Evolutionary conservation across 2,113 vertebrate genomes (phyloP).

Genomic region (Ameiurus melas): DNA sequence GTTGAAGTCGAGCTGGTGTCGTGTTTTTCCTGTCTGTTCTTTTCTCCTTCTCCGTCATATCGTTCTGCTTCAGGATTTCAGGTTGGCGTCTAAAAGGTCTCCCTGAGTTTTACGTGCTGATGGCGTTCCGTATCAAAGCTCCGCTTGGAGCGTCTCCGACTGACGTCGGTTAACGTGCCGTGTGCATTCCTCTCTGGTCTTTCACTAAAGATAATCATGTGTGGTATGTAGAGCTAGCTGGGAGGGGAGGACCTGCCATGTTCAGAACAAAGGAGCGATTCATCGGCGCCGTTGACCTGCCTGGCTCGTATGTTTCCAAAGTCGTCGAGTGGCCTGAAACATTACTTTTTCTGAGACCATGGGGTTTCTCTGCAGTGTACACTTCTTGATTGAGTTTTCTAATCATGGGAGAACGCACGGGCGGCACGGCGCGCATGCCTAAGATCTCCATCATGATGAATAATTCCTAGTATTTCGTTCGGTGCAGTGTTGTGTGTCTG

Average conservation of each 20-base stretch:
- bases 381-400: neutral
- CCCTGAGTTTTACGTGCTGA: neutral
- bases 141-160: neutral
- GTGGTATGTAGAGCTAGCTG: constrained; percentile 53
- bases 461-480: neutral
- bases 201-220: constrained; percentile 52
- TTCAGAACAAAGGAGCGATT: constrained; percentile 53
- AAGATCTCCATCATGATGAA: neutral
- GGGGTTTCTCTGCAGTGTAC: neutral
- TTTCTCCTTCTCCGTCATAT: neutral
- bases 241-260: constrained; percentile 47
- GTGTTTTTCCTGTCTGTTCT: neutral
- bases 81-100: neutral
- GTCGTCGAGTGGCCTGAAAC: neutral
- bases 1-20: neutral
- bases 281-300: constrained; percentile 44
- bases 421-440: neutral
- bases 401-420: neutral
- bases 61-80: neutral
- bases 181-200: constrained; percentile 47
- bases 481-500: neutral
- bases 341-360: neutral
- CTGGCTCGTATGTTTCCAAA: constrained; percentile 7
- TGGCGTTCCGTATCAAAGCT: neutral
- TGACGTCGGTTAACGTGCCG: constrained; percentile 19